Conservation (phyloP, 2,113 vertebrate species). For the Scalopus aquaticus region DNA sequence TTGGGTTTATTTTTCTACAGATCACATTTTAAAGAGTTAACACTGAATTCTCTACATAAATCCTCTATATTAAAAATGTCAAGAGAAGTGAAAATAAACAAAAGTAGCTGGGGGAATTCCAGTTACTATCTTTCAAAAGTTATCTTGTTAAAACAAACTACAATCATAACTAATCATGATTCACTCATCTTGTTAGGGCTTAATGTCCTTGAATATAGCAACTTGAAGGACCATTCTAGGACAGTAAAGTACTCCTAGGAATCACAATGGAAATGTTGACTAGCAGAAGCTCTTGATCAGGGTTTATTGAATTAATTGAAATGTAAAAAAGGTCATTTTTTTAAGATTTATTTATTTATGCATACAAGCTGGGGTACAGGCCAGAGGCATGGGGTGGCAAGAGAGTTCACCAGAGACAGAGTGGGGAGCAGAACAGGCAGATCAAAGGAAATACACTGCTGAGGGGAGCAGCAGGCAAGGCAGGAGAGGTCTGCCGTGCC, state of each 20-base stretch:
- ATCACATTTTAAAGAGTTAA: slow-evolving; percentile 64
- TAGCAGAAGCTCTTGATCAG: background rate
- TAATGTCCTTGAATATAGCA: background rate
- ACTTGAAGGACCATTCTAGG: background rate
- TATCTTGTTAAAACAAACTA: slow-evolving; percentile 25
- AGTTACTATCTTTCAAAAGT: background rate
- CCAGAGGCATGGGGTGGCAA: too few relatives aligned
- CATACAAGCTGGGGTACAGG: too few relatives aligned
- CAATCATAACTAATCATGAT: background rate
- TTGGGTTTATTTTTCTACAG: slow-evolving; percentile 62
- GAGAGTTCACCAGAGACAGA: too few relatives aligned
- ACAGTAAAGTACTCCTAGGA: slow-evolving; percentile 34
- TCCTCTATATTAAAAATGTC: slow-evolving; percentile 57
- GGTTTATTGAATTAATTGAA: background rate
- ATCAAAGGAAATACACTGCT: too few relatives aligned
- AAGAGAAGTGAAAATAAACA: slow-evolving; percentile 47
- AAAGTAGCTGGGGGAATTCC: background rate
- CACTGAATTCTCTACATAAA: slow-evolving; percentile 54
- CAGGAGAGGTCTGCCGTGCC: too few relatives aligned
- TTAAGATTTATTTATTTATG: too few relatives aligned
- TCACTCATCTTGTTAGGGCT: background rate
- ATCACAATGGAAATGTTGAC: background rate
- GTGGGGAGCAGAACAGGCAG: too few relatives aligned
- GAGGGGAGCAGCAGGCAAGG: too few relatives aligned
- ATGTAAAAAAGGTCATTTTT: background rate